phyloP scores from a whole-genome alignment of 2,113 vertebrate species.

The Sphyrna mokarran region DNA sequence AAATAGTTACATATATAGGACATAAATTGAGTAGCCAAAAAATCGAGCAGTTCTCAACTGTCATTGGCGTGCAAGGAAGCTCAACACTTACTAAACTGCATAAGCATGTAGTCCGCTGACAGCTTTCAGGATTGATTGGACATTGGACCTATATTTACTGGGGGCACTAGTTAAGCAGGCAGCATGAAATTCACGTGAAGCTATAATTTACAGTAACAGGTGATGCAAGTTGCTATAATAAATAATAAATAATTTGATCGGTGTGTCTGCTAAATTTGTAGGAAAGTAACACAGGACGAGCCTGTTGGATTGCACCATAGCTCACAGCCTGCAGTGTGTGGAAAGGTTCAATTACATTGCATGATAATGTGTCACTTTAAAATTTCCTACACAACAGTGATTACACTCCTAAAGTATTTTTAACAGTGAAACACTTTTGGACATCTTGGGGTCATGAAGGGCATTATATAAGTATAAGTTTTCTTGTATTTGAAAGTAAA shows the following conservation, averaged over 20 bases:
- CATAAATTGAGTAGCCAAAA: background rate
- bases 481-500: background rate
- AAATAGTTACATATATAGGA: slow-evolving; percentile 21
- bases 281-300: background rate
- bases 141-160: slow-evolving; percentile 5
- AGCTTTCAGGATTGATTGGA: slow-evolving; percentile 31
- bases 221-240: slow-evolving; percentile 19
- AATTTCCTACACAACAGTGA: background rate
- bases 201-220: slow-evolving; percentile 29
- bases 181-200: slow-evolving; percentile 24
- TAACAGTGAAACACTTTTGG: background rate
- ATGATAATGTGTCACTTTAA: background rate
- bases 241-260: slow-evolving; percentile 35
- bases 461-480: background rate
- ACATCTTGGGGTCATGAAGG: background rate
- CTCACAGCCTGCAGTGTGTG: background rate
- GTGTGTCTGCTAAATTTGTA: background rate
- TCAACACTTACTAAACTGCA: background rate
- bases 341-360: background rate
- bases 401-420: background rate
- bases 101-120: slow-evolving; percentile 22
- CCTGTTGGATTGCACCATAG: background rate
- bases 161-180: background rate
- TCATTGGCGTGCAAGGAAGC: background rate
- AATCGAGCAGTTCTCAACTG: slow-evolving; percentile 12